Base-by-base conservation (phyloP, 2,797 vertebrate species). In the Avahi laniger region DNA sequence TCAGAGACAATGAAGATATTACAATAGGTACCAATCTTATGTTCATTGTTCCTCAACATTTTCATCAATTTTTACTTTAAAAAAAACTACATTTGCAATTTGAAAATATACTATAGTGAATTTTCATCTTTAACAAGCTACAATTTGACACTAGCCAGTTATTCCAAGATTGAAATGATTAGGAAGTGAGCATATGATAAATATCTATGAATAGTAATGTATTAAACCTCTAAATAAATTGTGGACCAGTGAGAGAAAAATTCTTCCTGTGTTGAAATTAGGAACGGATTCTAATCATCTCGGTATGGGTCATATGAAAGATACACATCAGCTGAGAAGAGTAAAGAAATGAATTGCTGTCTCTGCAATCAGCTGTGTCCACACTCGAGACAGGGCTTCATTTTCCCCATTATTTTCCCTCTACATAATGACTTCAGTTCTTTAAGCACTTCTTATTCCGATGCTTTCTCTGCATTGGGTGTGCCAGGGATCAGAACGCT, bases 161-260 rank as follows among this genome's bases (percentile, higher is more conserved):
- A 93, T 54, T 57, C 48, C 54, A 38, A 96, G n/a, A 85, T 89
- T 43, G 91, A 95, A 97, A 80, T 4, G 33, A 76, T n/a, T 87
- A 24, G 48, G 6, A 69, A 96, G 72, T 12, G 75, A 94, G 86
- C 1, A 75, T 0, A 10, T 54, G 33, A 5, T 90, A 94, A 95
- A 91, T 0, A 1, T 3, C 20, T 67, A n/a, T 14, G 7, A 92
- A 93, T 54, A 50, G 46, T 28, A 54, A 57, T 6, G 4, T 28
- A 57, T 24, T n/a, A 43, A 73, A 80, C 15, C 46, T 86, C 57
- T 57, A 46, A 93, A 48, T 30, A 41, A 67, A n/a, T 15, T 4
- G n/a, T 2, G 20, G 28, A 43, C 48, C 18, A 2, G 0, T 41
- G 54, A 85, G 5, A 65, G 28, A 69, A 94, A 93, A 83, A 89